Evolutionary conservation across 2,888 invertebrate species (phyloP), one percentile per base, ranked within the genome.

Genomic region (Serripes groenlandicus): DNA sequence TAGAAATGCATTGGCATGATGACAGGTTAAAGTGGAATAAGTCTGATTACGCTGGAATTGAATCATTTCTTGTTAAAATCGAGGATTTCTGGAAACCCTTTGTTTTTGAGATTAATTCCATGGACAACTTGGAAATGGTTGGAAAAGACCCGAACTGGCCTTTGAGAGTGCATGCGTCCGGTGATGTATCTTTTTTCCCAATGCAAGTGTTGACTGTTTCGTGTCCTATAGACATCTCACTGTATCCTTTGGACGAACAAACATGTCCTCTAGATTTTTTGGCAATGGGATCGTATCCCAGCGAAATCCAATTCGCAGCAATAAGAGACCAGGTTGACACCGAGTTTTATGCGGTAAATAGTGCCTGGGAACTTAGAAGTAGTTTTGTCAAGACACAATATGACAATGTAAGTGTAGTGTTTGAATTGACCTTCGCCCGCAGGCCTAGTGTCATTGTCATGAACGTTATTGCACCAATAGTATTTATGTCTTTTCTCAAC

Each of bases 71-170:
- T 32, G 62, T 62, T 15, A 34, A 62, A 34, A 62, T 34, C n/a
- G 15, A n/a, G 18, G 3, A 34, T n/a, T 62, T 62, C 23, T 62
- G 62, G 62, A 62, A 32, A 0, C 62, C 62, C 18, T 9, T 34
- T 9, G 34, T 62, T 11, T 21, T 62, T 21, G 34, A 62, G 9
- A 34, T n/a, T 15, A 62, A 62, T n/a, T 34, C 62, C 11, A 34
- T 62, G 34, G 62, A 62, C 21, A 5, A 62, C n/a, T 34, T 62
- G 9, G 62, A 62, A 62, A 62, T 34, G n/a, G 34, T 62, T 34
- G 62, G 62, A 15, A 30, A 30, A 32, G 62, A 62, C 9, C n/a
- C 30, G 11, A 34, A 62, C 30, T 62, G 62, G 62, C 62, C 30
- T 9, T 1, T 62, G 62, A 30, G 62, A 32, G 32, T 62, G 3